phyloP scores from a whole-genome alignment of 2,888 invertebrate species.

The Anorthoa munda region DNA sequence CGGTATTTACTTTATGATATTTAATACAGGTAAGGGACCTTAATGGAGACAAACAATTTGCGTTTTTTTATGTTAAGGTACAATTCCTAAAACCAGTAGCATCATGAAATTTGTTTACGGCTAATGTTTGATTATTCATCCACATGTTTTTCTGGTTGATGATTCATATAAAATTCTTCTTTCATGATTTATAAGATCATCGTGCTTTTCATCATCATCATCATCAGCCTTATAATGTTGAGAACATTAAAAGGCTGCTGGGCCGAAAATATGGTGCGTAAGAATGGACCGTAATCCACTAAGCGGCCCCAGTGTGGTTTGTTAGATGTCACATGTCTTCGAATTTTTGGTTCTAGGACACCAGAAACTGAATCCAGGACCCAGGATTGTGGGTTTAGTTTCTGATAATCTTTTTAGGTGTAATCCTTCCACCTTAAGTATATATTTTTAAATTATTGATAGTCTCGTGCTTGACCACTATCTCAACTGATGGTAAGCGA shows the following conservation, averaged over 20 bases:
- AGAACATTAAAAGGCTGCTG: too few species aligned
- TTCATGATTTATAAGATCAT: neutral
- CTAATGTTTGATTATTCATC: neutral
- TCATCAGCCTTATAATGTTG: too few species aligned
- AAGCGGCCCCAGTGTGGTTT: too few species aligned
- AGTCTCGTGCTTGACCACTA: too few species aligned
- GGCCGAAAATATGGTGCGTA: too few species aligned
- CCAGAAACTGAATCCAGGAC: too few species aligned
- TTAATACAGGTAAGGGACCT: slow-evolving; percentile 15
- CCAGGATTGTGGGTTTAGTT: too few species aligned
- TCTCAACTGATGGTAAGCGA: too few species aligned
- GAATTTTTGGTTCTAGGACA: too few species aligned
- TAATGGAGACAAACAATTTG: slow-evolving; percentile 9
- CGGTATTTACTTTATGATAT: slow-evolving; percentile 27
- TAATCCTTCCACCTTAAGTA: neutral
- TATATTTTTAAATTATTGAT: too few species aligned
- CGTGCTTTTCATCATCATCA: neutral
- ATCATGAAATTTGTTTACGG: slow-evolving; percentile 2
- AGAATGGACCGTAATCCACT: too few species aligned
- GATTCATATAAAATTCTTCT: neutral
- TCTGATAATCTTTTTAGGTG: neutral
- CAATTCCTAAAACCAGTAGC: slow-evolving; percentile 17
- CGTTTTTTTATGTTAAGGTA: slow-evolving; percentile 17
- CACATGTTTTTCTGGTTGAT: neutral
- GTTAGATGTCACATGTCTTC: too few species aligned